A percentile compares a stretch with the other conserved stretches of the same genome.
Evolutionary conservation across 2,113 vertebrate species (phyloP).

Genomic region (Paraplagusia blochii): DNA sequence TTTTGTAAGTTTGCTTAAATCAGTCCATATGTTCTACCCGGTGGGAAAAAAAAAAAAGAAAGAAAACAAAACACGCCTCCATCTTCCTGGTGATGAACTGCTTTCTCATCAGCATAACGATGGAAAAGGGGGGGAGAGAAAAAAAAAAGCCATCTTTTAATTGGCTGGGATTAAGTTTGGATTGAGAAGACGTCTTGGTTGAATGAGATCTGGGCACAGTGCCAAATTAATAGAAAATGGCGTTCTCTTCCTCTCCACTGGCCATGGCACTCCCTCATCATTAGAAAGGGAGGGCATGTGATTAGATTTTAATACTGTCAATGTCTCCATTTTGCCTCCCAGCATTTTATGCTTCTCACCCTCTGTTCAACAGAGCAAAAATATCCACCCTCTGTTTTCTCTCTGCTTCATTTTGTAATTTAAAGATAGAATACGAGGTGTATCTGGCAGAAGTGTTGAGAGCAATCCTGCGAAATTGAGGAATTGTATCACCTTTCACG

Average conservation of each 20-base stretch:
- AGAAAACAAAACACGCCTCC: constrained; percentile 11
- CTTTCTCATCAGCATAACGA: constrained; percentile 66
- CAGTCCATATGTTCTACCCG: constrained; percentile 1
- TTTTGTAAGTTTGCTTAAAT: constrained; percentile 24
- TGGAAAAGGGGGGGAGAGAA: constrained; percentile 72
- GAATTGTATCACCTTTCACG: constrained; percentile 61
- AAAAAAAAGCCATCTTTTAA: constrained; percentile 80
- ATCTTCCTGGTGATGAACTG: constrained; percentile 55
- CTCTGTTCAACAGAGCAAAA: constrained; percentile 67
- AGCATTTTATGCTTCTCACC: constrained; percentile 74
- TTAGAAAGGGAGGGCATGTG: constrained; percentile 84
- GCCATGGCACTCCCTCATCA: constrained; percentile 85
- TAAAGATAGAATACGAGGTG: constrained; percentile 79
- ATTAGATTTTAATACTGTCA: constrained; percentile 95
- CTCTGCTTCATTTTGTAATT: constrained; percentile 50
- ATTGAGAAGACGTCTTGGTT: constrained; percentile 90
- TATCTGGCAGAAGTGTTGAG: constrained; percentile 70
- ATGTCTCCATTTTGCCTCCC: constrained; percentile 89
- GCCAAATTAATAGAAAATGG: constrained; percentile 95
- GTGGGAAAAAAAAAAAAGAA: neutral
- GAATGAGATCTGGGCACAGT: constrained; percentile 92
- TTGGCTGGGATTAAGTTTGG: constrained; percentile 83
- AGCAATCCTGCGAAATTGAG: constrained; percentile 62
- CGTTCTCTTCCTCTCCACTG: constrained; percentile 87
- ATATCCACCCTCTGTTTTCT: constrained; percentile 65